phyloP scores from a whole-genome alignment of 2,113 vertebrate genomes.

The Hydrochoerus hydrochaeris region DNA sequence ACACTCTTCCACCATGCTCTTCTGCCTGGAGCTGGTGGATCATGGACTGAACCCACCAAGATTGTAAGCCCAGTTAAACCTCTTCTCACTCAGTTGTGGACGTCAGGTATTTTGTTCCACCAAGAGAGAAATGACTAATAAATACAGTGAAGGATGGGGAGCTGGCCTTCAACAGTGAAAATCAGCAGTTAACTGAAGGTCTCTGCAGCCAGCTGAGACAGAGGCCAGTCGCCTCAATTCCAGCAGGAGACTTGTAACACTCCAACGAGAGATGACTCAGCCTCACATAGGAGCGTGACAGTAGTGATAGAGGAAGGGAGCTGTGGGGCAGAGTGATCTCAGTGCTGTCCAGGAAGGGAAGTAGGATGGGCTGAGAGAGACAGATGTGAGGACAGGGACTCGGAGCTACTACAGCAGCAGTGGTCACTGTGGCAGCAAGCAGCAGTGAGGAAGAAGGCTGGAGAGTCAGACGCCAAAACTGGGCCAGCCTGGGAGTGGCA shows the following conservation, averaged over 20 bases:
- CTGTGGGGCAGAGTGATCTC: not conserved
- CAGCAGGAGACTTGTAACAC: not conserved
- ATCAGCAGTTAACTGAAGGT: too few species aligned
- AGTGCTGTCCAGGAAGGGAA: not conserved
- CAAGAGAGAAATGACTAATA: not conserved
- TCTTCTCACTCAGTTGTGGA: not conserved
- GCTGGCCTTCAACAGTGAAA: not conserved
- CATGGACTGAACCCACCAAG: not conserved
- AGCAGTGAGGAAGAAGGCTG: fast-evolving
- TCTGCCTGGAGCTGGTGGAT: not conserved
- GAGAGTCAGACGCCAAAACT: not conserved
- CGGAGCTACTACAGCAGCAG: not conserved
- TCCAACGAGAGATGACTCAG: not conserved
- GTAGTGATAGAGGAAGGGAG: not conserved
- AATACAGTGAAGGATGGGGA: not conserved
- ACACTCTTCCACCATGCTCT: not conserved
- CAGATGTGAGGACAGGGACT: not conserved
- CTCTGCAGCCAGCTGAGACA: not conserved
- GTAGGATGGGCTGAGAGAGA: not conserved
- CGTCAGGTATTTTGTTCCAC: not conserved
- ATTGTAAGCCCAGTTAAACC: not conserved
- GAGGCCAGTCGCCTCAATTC: not conserved
- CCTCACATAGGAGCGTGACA: not conserved
- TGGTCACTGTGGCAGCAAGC: fast-evolving
- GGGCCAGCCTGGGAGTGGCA: fast-evolving